phyloP scores from a whole-genome alignment of 1,140 invertebrate genomes.

The Cotesia typhae region DNA sequence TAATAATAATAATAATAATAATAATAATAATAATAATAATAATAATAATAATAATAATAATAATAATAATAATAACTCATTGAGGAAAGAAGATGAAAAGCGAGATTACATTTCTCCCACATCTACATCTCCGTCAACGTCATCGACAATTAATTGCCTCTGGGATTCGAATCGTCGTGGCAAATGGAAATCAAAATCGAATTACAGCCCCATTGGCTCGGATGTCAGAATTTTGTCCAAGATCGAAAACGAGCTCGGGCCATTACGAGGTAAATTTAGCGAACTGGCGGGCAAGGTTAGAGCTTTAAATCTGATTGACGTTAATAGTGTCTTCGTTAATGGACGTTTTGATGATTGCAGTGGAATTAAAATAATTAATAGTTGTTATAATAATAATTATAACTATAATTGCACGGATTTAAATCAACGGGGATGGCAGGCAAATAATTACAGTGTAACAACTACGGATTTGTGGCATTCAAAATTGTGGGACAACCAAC shows the following conservation, averaged over 20 bases:
- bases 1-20: background rate
- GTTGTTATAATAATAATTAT: background rate
- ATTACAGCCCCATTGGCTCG: background rate
- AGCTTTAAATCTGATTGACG: conserved; percentile 36
- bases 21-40: too few species aligned
- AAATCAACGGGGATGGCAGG: background rate
- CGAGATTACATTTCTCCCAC: background rate
- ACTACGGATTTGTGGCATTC: background rate
- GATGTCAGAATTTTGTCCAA: conserved; percentile 41
- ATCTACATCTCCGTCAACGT: background rate
- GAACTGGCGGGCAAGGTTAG: conserved; percentile 42
- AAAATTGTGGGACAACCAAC: too few species aligned
- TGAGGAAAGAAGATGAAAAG: background rate
- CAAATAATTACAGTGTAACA: background rate
- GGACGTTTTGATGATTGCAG: background rate
- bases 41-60: background rate
- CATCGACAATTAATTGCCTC: too few species aligned
- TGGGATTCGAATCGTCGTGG: background rate
- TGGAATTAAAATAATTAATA: background rate
- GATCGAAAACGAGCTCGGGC: conserved; percentile 45
- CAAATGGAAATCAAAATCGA: background rate
- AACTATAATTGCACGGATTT: background rate
- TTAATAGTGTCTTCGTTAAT: conserved; percentile 15
- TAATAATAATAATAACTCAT: background rate
- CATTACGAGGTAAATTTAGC: conserved; percentile 42